A percentile compares a stretch with the other conserved stretches of the same genome.
phyloP scores from a whole-genome alignment of 2,797 vertebrate genomes.

The Thalassophryne amazonica region DNA sequence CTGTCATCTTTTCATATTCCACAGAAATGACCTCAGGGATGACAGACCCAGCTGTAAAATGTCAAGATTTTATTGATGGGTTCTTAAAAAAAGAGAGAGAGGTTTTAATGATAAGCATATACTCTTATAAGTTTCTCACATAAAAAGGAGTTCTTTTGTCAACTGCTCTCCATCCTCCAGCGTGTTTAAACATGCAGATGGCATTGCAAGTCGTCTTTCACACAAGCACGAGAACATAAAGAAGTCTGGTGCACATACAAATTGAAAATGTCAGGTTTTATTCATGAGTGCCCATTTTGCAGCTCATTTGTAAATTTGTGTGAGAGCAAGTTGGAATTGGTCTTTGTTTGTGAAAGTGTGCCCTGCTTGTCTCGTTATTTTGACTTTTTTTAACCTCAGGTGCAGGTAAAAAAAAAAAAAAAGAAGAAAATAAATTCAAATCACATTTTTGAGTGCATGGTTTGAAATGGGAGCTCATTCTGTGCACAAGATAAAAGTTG shows the following conservation, averaged over 20 bases:
- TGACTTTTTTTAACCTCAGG: background rate
- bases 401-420: too few relatives aligned
- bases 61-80: slow-evolving; percentile 30
- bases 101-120: slow-evolving; percentile 35
- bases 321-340: background rate
- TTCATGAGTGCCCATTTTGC: slow-evolving; percentile 1
- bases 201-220: background rate
- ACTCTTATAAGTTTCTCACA: background rate
- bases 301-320: slow-evolving; percentile 4
- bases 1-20: slow-evolving; percentile 46
- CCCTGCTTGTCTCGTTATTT: background rate
- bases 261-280: slow-evolving; percentile 4
- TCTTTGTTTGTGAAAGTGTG: background rate
- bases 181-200: background rate
- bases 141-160: slow-evolving; percentile 9
- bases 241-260: background rate
- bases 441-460: too few relatives aligned
- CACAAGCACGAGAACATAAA: background rate
- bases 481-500: too few relatives aligned
- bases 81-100: background rate
- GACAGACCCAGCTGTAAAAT: slow-evolving; percentile 37
- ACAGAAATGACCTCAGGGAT: slow-evolving; percentile 37
- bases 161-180: background rate
- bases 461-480: too few relatives aligned
- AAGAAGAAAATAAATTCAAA: too few relatives aligned